phyloP scores from a whole-genome alignment of 1,140 invertebrate species.

The Scaptomyza graminum region DNA sequence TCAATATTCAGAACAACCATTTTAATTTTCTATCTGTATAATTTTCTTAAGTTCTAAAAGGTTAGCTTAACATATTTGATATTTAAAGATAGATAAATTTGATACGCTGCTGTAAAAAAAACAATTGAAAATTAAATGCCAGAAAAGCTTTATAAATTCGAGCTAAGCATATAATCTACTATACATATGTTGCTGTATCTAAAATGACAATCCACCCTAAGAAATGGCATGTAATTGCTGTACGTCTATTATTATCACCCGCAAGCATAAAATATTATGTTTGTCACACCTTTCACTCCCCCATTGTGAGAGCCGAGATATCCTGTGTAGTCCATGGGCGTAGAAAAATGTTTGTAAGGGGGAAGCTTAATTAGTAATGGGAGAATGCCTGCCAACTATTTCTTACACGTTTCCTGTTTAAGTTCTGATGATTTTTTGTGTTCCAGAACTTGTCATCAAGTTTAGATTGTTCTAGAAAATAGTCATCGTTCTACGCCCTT shows the following conservation, averaged over 20 bases:
- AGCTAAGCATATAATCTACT: conserved; percentile 6
- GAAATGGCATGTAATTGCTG: conserved; percentile 52
- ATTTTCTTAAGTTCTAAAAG: neutral
- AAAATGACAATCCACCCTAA: conserved; percentile 26
- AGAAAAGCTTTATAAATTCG: neutral
- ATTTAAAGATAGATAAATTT: neutral
- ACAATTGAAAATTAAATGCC: neutral
- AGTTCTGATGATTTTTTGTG: no score
- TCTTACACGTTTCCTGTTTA: no score
- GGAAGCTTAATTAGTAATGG: no score
- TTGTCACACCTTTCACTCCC: conserved; percentile 70
- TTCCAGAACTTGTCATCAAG: no score
- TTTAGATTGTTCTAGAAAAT: no score
- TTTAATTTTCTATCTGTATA: neutral
- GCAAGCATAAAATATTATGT: conserved; percentile 56
- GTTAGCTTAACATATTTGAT: no score
- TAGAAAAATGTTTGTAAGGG: neutral
- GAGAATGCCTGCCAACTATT: no score
- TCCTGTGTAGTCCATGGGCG: neutral
- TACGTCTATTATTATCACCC: conserved; percentile 61
- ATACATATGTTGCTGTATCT: conserved; percentile 11
- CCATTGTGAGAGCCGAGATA: conserved; percentile 1
- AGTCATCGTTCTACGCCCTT: neutral
- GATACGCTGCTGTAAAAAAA: neutral
- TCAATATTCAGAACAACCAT: neutral